Base-by-base conservation (phyloP, 2,797 vertebrate genomes). In the Pogonophryne albipinna region DNA sequence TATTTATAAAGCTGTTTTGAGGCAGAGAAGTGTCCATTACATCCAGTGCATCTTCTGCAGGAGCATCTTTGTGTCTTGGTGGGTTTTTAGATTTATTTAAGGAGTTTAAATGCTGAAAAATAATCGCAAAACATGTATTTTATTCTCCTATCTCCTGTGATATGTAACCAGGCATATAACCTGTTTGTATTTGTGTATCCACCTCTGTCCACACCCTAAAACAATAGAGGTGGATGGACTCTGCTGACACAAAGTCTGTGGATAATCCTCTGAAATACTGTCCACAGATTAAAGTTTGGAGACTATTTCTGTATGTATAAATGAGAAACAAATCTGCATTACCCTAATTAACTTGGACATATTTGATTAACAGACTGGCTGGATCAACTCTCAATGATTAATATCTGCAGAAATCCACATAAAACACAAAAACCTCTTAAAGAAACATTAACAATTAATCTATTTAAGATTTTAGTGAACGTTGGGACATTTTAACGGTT, bases 11-110 rank as follows among this genome's bases (percentile, higher is more conserved):
- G 2, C 23, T 15, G 1, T 68, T n/a, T 15, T 52, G 31, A 31
- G 38, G 23, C 23, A 68, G 49, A 16, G 49, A 15, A 79, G 6
- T 70, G 14, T 23, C 8, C 46, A 27, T 61, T 42, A 65, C 7
- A 56, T 65, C 42, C 70, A 46, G 0, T 17, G 7, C 13, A 50
- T 41, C 42, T 60, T 6, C 71, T 41, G 7, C 64, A 66, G 34
- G 13, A 47, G 2, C 27, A 53, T 69, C 61, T 63, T 10, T 44
- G 11, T 14, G 19, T 42, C 13, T 51, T 57, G 15, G 16, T 11
- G 1, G 8, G 27, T 9, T 58, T 72, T 66, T 1, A 63, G 8
- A 46, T 38, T 38, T 38, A 38, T 38, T 38, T 7, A 9, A 38
- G 34, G 34, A 38, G 34, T 38, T 38, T 38, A 38, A 27, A 1